Evolutionary conservation across 2,797 vertebrate genomes (phyloP).

Genomic region (Monodelphis domestica): DNA sequence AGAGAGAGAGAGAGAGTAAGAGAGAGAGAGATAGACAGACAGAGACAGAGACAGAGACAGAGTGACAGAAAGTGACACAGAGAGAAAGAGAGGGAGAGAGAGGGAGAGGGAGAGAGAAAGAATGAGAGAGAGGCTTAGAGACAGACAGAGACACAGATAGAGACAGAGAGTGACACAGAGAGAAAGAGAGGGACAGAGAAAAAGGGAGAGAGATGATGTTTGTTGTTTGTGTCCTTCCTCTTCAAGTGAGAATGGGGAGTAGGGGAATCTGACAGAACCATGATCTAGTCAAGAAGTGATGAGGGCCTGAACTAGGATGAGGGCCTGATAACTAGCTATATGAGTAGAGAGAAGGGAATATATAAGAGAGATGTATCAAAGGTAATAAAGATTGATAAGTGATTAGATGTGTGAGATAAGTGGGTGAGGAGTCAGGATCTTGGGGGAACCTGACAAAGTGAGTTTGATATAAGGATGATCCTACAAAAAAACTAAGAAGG

Average conservation of each 20-base stretch:
- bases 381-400: neutral
- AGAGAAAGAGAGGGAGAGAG: too few relatives aligned
- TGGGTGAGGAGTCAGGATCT: neutral
- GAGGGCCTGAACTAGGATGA: neutral
- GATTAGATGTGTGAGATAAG: neutral
- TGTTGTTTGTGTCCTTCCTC: neutral
- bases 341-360: neutral
- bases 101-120: too few relatives aligned
- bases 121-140: neutral
- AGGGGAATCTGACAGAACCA: neutral
- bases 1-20: too few relatives aligned
- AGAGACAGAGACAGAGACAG: too few relatives aligned
- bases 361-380: neutral
- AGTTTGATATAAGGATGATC: neutral
- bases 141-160: too few relatives aligned
- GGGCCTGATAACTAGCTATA: too few relatives aligned
- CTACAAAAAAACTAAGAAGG: neutral
- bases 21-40: too few relatives aligned
- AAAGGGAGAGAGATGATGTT: too few relatives aligned
- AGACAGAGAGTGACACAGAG: neutral
- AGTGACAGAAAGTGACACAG: too few relatives aligned
- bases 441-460: neutral
- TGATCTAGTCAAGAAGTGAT: neutral
- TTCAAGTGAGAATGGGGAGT: neutral
- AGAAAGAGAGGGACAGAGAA: neutral